Conservation (phyloP, 2,888 invertebrate species). For the Epirrhoe tristata region DNA sequence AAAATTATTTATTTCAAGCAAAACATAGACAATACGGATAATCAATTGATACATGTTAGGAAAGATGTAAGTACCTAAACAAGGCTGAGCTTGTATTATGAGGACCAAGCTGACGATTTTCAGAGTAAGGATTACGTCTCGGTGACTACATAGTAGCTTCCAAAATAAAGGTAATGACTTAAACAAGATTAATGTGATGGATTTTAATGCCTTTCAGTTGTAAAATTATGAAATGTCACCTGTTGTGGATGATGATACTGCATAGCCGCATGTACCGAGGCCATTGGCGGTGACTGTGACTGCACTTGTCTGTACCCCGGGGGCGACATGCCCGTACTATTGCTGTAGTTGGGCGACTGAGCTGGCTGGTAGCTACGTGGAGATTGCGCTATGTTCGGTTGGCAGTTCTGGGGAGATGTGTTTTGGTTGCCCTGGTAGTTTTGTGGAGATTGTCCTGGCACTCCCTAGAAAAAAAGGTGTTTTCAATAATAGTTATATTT, state of each 20-base stretch:
- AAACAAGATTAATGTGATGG: no score
- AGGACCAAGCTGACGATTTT: no score
- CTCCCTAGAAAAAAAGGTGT: slow-evolving; percentile 60
- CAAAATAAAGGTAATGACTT: no score
- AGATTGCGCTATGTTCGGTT: slow-evolving; percentile 71
- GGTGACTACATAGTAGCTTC: no score
- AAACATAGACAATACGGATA: no score
- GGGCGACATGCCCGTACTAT: slow-evolving; percentile 83
- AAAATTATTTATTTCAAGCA: no score
- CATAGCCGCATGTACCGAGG: slow-evolving; percentile 77
- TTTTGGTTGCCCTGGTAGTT: slow-evolving; percentile 85
- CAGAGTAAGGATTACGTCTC: no score
- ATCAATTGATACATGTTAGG: no score
- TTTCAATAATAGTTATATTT: no score
- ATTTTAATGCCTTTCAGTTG: no score
- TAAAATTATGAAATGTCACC: slow-evolving; percentile 51
- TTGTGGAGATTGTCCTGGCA: slow-evolving; percentile 77
- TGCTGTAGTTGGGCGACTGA: slow-evolving; percentile 81
- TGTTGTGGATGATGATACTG: slow-evolving; percentile 81
- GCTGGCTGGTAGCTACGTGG: slow-evolving; percentile 82
- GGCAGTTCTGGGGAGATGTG: slow-evolving; percentile 80
- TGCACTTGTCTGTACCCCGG: slow-evolving; percentile 81
- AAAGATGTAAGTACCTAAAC: no score
- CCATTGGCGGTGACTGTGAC: slow-evolving; percentile 80
- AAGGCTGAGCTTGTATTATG: no score